Base-by-base conservation (phyloP, 1,140 invertebrate species). In the Meteorus sp. region DNA sequence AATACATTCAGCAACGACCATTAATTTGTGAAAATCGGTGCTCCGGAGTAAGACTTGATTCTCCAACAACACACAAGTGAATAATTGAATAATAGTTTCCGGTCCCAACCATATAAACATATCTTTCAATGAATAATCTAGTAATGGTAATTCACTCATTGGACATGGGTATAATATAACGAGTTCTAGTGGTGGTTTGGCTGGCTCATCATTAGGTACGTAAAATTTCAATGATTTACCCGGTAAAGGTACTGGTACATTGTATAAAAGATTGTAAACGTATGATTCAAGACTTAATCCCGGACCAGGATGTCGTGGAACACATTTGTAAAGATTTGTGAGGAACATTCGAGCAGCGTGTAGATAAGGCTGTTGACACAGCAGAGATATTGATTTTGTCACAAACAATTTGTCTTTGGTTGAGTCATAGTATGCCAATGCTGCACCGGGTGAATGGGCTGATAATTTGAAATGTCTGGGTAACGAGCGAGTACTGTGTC, bases 1-100 rank as follows among this genome's bases (percentile, higher is more conserved):
- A 44, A 99, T 87, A 66, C 93, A 92, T 80, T 99, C 98, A 11
- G 96, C 93, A 1, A 99, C 94, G 41, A 97, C 82, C 96, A 99
- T 99, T 60, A 99, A 81, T 70, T 91, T 89, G 79, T 97, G 92
- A 78, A 94, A 94, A 82, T 97, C 95, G 89, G 84, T 54, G 50
- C 96, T 98, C 73, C 92, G 89, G 8, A 99, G 81, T 29, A 99
- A 83, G 33, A 99, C 90, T 83, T 99, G 97, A 81, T 98, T 94
- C 82, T 99, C 97, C 6, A 99, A 79, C 9, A 99, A 81, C 22
- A 98, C 89, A 82, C 95, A 96, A 2, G 95, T 95, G 71, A 98
- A 94, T n/a, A 99, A 81, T 71, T 95, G 90, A 29, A 99, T 85
- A 23, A 97, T 87, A 74, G 90, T 92, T 62, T 98, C 94, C 2